These are phyloP conservation scores for Brachyptera risi DNA, from an alignment of 2,888 invertebrate species.

Conservation along the genomic window DNA sequence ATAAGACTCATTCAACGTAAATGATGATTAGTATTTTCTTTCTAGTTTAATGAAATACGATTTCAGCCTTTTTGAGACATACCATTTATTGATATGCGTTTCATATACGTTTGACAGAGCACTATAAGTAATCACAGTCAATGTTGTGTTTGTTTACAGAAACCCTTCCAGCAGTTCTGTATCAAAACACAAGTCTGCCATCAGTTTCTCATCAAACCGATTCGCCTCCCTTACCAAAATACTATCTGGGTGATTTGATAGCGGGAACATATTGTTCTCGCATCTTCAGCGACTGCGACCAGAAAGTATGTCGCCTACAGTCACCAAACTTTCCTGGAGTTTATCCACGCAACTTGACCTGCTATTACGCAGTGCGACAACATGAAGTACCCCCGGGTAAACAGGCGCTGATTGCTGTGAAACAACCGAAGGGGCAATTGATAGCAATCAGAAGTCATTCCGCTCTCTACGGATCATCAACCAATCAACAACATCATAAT, in stretches of 20 bases:
- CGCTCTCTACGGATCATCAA: constrained; percentile 51
- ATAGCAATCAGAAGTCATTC: constrained; percentile 77
- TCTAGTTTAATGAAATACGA: too few relatives aligned
- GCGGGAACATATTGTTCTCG: constrained; percentile 89
- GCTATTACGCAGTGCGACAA: constrained; percentile 85
- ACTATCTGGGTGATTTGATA: constrained; percentile 82
- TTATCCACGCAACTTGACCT: constrained; percentile 90
- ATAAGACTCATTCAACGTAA: too few relatives aligned
- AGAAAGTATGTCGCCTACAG: constrained; percentile 80
- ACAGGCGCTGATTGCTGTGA: constrained; percentile 81
- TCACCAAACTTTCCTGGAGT: constrained; percentile 91
- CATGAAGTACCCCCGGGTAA: constrained; percentile 83
- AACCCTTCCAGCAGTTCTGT: constrained; percentile 6
- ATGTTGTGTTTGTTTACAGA: too few relatives aligned
- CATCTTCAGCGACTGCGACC: constrained; percentile 89
- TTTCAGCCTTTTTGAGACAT: too few relatives aligned
- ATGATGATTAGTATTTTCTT: too few relatives aligned
- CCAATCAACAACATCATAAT: constrained; percentile 47
- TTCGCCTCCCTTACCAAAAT: constrained; percentile 49
- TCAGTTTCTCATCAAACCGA: background rate
- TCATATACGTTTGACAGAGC: too few relatives aligned
- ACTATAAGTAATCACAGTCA: too few relatives aligned
- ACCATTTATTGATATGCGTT: too few relatives aligned
- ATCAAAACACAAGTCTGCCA: constrained; percentile 17
- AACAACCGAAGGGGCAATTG: constrained; percentile 80